Base-by-base conservation (phyloP, 1,140 invertebrate species). In the Drosophila parabipectinata region DNA sequence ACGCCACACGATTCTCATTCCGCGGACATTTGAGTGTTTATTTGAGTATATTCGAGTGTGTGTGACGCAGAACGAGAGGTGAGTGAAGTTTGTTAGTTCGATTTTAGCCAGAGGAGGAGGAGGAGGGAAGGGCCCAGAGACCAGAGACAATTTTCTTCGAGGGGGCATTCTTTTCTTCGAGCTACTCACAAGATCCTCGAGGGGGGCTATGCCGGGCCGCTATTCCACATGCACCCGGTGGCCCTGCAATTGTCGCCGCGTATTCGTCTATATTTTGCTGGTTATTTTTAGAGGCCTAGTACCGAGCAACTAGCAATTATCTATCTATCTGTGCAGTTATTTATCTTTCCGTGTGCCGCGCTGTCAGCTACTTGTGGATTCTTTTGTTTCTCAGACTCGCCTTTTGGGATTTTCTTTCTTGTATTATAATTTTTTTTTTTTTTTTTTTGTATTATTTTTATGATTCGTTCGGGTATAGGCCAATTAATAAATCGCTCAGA, bases 341-440 rank as follows among this genome's bases (percentile, higher is more conserved):
- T 69, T 82, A 75, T 87, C 77, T 75, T 60, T 64, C 56, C 53
- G 60, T 64, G 48, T 52, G 60, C 14, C n/a, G n/a, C 39, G 9
- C 4, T 14, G 21, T 50, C 60, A 51, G 82, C 82, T 88, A 87
- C 82, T 87, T 87, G 82, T 87, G 83, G 82, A 87, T 87, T 84
- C 72, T 52, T 52, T 80, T 79, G 66, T 58, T 59, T 53, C 18
- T 45, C 32, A 50, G 39, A 55, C 41, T 14, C 41, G 10, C 54
- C 45, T 64, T 30, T 37, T 39, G 41, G 41, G 41, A 44, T 44
- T 8, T 18, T 15, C 8, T 15, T 37, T 12, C 10, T 37, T 12
- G 4, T 37, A 9, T 34, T 32, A 8, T 9, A 32, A 9, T 32
- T 32, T 7, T 32, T 8, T 8, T 1, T 18, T 7, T 30, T 7